phyloP scores from a whole-genome alignment of 2,113 vertebrate species.

The Eurystomus gularis region DNA sequence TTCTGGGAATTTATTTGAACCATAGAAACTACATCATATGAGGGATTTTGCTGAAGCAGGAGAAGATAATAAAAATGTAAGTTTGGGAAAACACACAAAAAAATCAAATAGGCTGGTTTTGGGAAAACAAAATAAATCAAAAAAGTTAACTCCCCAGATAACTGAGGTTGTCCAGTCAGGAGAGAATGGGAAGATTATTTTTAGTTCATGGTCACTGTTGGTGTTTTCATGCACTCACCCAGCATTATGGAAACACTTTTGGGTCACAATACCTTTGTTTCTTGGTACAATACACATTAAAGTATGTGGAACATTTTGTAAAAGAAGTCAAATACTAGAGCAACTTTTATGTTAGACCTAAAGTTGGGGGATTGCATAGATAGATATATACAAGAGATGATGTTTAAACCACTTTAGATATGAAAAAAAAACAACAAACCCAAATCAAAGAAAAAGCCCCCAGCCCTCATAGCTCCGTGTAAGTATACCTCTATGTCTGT shows the following conservation, averaged over 20 bases:
- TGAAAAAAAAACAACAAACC: not conserved
- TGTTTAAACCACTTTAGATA: not conserved
- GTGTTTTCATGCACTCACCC: not conserved
- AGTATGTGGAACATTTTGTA: not conserved
- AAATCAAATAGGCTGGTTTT: not conserved
- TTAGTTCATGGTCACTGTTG: not conserved
- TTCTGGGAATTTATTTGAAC: not conserved
- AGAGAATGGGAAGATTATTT: not conserved
- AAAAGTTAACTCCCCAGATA: not conserved
- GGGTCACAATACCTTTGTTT: not conserved
- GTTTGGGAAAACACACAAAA: not conserved
- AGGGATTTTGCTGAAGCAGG: not conserved
- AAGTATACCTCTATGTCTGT: not conserved
- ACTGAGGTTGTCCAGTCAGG: fast-evolving
- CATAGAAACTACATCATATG: not conserved
- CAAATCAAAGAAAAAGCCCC: not conserved
- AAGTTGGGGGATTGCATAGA: fast-evolving
- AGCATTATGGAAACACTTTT: not conserved
- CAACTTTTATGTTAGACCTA: not conserved
- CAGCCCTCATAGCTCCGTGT: not conserved
- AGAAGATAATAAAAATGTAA: not conserved
- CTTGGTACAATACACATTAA: fast-evolving
- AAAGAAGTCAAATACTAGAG: not conserved
- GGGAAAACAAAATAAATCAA: not conserved
- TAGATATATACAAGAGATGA: not conserved